These are phyloP conservation scores for Siderastrea radians DNA, from an alignment of 92 coral and sea anemone genomes.

Conservation along the genomic window DNA sequence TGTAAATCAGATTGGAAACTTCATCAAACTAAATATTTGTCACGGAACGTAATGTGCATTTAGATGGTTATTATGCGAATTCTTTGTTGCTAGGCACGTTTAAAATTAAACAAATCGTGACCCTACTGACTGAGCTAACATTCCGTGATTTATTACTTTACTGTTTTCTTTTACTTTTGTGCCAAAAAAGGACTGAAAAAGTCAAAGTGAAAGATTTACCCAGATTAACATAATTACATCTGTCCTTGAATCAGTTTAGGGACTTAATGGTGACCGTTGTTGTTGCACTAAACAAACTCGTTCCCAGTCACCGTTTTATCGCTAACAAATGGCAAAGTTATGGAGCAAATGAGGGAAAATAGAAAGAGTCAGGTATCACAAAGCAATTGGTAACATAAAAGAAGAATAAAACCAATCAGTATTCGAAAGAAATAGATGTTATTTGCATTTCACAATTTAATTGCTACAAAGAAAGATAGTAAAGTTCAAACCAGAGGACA, in stretches of 20 bases:
- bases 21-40: neutral
- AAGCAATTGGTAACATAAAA: no score
- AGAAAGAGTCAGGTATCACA: no score
- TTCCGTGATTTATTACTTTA: neutral
- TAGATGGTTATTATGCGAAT: neutral
- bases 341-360: no score
- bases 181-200: neutral
- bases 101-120: neutral
- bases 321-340: no score
- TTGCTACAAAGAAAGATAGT: no score
- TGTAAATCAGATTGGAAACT: neutral
- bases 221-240: slow-evolving; percentile 4
- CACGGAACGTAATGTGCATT: slow-evolving; percentile 16
- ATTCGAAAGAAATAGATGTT: no score
- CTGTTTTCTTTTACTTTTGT: neutral
- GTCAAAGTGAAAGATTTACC: neutral
- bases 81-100: neutral
- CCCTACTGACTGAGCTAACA: no score
- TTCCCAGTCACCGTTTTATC: neutral
- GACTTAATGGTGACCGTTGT: no score
- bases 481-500: no score
- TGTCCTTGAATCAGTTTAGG: neutral
- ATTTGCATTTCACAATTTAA: no score
- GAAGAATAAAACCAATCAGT: no score
- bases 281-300: neutral